Conservation (phyloP, 2,888 invertebrate genomes). For the Camponotus fellah region DNA sequence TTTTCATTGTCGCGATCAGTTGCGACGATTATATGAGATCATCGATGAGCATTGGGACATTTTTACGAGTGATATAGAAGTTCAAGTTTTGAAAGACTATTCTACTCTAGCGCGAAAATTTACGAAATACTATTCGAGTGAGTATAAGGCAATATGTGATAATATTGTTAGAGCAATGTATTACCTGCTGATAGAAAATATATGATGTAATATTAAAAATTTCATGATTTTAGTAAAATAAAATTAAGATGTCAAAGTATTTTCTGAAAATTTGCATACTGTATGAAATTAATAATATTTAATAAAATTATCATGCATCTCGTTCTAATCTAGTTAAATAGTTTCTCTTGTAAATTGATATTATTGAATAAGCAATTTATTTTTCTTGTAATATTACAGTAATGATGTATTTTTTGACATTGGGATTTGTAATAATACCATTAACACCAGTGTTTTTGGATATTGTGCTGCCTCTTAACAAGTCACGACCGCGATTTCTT, state of each 20-base stretch:
- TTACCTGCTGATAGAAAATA: background rate
- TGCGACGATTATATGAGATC: background rate
- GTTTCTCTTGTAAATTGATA: background rate
- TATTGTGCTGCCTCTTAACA: background rate
- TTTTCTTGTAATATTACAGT: background rate
- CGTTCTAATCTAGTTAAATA: background rate
- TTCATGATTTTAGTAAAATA: background rate
- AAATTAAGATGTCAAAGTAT: background rate
- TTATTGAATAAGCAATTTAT: background rate
- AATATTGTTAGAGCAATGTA: background rate
- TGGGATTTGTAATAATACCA: background rate
- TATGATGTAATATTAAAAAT: background rate
- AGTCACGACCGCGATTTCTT: background rate
- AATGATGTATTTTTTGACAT: background rate
- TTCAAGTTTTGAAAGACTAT: constrained; percentile 4
- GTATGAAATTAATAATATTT: background rate
- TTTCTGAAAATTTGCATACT: background rate
- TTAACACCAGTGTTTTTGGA: constrained; percentile 7
- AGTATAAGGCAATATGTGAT: background rate
- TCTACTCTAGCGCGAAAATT: constrained; percentile 2
- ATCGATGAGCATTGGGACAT: constrained; percentile 23
- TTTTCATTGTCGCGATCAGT: background rate
- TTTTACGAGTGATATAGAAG: constrained; percentile 16
- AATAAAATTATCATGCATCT: background rate
- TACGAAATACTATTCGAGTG: constrained; percentile 5